Conservation (phyloP, 2,113 vertebrate genomes). For the western clawed frog (Xenopus tropicalis) region DNA sequence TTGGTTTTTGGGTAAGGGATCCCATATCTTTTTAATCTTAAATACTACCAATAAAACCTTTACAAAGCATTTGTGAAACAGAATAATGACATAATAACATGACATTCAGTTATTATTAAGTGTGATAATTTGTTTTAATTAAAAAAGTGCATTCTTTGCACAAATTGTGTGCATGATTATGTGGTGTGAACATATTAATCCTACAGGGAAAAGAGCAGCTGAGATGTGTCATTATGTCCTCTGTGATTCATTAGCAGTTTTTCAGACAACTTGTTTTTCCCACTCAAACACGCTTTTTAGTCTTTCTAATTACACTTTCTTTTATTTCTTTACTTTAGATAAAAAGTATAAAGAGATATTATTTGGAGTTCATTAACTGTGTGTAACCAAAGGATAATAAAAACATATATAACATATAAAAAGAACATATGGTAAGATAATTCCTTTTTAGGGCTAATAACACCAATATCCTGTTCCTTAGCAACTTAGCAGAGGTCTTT, state of each 20-base stretch:
- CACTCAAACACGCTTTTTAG: not conserved
- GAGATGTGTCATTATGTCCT: not conserved
- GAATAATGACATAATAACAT: not conserved
- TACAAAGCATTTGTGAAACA: not conserved
- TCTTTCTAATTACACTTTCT: not conserved
- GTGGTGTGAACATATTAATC: not conserved
- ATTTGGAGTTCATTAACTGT: too few species aligned
- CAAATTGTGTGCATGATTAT: not conserved
- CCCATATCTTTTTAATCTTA: too few species aligned
- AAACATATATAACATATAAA: too few species aligned
- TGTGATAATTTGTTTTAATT: not conserved
- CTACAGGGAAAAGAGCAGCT: not conserved
- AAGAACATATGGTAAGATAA: too few species aligned
- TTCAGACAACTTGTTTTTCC: not conserved
- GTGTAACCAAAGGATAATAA: too few species aligned
- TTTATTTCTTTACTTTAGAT: too few species aligned
- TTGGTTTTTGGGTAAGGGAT: too few species aligned
- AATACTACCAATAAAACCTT: not conserved
- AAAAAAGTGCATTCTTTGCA: not conserved
- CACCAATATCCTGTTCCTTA: too few species aligned
- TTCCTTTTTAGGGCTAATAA: too few species aligned
- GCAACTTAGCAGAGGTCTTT: too few species aligned
- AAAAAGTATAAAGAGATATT: too few species aligned
- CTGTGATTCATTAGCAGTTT: constrained; percentile 3
- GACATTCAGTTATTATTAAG: not conserved